Base-by-base conservation (phyloP, 2,888 invertebrate genomes). In the Bellardia pandia region DNA sequence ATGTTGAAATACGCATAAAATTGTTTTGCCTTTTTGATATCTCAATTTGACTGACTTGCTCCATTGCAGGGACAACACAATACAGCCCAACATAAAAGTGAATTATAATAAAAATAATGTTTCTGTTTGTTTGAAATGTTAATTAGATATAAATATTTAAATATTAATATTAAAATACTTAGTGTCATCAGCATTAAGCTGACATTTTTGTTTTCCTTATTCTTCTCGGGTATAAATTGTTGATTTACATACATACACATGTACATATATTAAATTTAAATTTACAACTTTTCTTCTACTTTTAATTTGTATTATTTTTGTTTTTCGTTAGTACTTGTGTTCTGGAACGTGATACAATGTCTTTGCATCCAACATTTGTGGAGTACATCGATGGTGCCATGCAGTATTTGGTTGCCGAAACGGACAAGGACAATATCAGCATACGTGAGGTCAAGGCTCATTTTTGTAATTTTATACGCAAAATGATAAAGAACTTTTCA, bases 331-430 rank as follows among this genome's bases (percentile, higher is more conserved):
- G 98, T 91, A 95, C 97, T 2, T 97, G 97, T 90, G 96, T 98
- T 2, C 92, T 98, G 89, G 98, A 99, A 91, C 95, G 96, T 84
- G 96, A 97, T 90, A 96, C 97, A 0, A 97, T 97, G 89, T 96
- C 96, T 0, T 94, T 99, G 71, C 98, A 97, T 93, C 96, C 97
- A 0, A 96, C 97, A 1, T 96, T 99, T 91, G 96, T 98, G 4
- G 99, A 99, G 92, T 99, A 99, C 92, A 96, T 99, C 90, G 99
- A 99, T 90, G 98, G 99, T 0, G 98, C 98, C 16, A 95, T 99
- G 45, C 95, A 96, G 76, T 98, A 98, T 93, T 94, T 99, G 74
- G 98, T 99, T 93, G 96, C 96, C 88, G 99, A 99, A 93, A 96
- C 97, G 6, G 99, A 99, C 91, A 98, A 99, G 92, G 99, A 98